Percentiles rank a stretch among this genome's conserved stretches.
phyloP scores from a whole-genome alignment of 1,140 invertebrate species.

The Schlechtendalia chinensis region DNA sequence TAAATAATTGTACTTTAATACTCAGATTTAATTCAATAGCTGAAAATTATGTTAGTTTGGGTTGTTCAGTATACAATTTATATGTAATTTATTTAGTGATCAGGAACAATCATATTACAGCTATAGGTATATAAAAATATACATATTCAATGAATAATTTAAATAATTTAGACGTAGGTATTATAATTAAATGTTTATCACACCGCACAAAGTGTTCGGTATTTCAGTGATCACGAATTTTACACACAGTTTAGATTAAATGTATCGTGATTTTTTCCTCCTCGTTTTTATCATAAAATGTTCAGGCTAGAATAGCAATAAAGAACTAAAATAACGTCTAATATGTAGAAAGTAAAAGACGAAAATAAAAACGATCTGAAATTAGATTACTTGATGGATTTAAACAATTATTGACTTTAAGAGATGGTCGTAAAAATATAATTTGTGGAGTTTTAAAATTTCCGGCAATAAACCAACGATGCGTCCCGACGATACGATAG shows the following conservation, averaged over 20 bases:
- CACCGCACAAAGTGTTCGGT: no score
- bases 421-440: not conserved
- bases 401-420: constrained; percentile 1
- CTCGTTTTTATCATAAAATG: not conserved
- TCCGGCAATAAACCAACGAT: not conserved
- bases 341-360: not conserved
- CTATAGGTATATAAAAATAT: constrained; percentile 5
- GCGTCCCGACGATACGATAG: no score
- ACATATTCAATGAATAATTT: not conserved
- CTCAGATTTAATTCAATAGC: not conserved
- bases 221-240: not conserved
- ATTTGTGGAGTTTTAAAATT: constrained; percentile 23
- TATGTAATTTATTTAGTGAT: not conserved
- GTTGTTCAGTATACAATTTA: not conserved
- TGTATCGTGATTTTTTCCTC: not conserved
- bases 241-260: not conserved
- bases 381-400: not conserved
- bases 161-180: not conserved
- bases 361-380: not conserved
- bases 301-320: not conserved
- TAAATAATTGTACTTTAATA: not conserved
- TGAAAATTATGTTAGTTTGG: not conserved
- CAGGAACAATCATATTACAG: not conserved
- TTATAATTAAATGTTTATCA: not conserved
- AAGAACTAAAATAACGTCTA: no score